These are phyloP conservation scores for Amphiprion percula DNA, from an alignment of 2,113 vertebrate species.

Conservation along the genomic window DNA sequence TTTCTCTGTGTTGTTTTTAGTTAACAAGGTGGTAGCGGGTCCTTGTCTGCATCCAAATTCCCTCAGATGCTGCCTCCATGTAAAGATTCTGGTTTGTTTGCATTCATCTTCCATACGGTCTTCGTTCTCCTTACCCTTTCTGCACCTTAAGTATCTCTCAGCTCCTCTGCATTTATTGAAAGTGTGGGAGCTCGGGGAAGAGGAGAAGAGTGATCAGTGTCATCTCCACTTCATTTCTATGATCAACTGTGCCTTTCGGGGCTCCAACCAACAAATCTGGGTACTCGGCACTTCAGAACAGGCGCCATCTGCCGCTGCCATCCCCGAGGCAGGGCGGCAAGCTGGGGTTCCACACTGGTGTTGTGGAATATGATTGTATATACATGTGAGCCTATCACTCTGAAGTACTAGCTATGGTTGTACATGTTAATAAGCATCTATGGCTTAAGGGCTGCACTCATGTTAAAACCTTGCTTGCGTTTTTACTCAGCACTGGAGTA, in stretches of 20 bases:
- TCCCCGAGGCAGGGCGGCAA: slow-evolving; percentile 63
- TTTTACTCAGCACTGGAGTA: slow-evolving; percentile 23
- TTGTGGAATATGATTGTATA: slow-evolving; percentile 32
- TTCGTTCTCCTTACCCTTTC: slow-evolving; percentile 7
- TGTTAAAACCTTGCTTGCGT: slow-evolving; percentile 43
- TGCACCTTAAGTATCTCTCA: slow-evolving; percentile 30
- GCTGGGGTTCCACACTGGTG: slow-evolving; percentile 45
- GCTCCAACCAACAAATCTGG: slow-evolving; percentile 62
- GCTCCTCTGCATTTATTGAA: slow-evolving; percentile 18
- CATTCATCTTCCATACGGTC: slow-evolving; percentile 27
- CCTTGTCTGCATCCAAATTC: slow-evolving; percentile 45
- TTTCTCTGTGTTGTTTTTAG: slow-evolving; percentile 48
- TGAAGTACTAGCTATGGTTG: slow-evolving; percentile 36
- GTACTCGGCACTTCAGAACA: slow-evolving; percentile 63
- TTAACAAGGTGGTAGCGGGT: slow-evolving; percentile 47
- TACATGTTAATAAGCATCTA: slow-evolving; percentile 74
- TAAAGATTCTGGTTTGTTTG: slow-evolving; percentile 21
- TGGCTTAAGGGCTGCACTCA: slow-evolving; percentile 40
- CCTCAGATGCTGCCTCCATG: background rate
- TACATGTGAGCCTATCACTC: slow-evolving; percentile 30
- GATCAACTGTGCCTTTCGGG: slow-evolving; percentile 70
- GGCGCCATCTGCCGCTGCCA: slow-evolving; percentile 72
- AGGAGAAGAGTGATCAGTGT: slow-evolving; percentile 69
- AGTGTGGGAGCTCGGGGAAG: slow-evolving; percentile 24
- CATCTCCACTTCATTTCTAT: slow-evolving; percentile 72